Base-by-base conservation (phyloP, 2,797 vertebrate species). In the Aselliscus stoliczkanus region DNA sequence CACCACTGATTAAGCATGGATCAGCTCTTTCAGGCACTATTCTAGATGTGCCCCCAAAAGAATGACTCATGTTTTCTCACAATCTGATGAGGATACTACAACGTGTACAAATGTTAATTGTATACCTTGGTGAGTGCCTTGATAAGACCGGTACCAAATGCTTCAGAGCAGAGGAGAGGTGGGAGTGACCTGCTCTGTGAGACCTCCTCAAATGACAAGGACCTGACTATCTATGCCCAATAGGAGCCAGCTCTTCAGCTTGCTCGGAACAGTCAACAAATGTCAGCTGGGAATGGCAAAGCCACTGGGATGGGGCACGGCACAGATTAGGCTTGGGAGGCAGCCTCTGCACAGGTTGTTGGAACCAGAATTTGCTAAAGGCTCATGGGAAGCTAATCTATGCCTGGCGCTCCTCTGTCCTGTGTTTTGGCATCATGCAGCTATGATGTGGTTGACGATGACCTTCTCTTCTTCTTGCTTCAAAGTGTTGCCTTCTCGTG, bases 251-350 rank as follows among this genome's bases (percentile, higher is more conserved):
- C 18, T 39, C 15, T 65, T 64, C 7, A 44, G 4, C 42, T 80
- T 60, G 65, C 9, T 72, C 7, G 72, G n/a, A n/a, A 18, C 2
- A 31, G 34, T 77, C 70, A 67, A 58, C 37, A 65, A 13, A 52
- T 52, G 13, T 80, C 67, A 4, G 3, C 23, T 3, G 4, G 3
- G 29, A 56, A 27, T 10, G 67, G 44, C 27, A 50, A 15, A 14
- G 1, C 6, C 25, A 2, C 2, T 20, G 14, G 21, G 3, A 2
- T 7, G 18, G 5, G 18, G 1, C 23, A 11, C 42, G 72, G 62
- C 27, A 64, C 11, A 4, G 2, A 9, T 47, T 60, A 10, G n/a
- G 5, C 6, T 4, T 65, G 9, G 18, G 58, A 76, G 64, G 34
- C 18, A 39, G 29, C 29, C 44, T 79, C 23, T 39, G 37, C 29